Evolutionary conservation across 2,113 vertebrate species (phyloP), one percentile per base, ranked within the genome.

Genomic region (Datnioides undecimradiatus): DNA sequence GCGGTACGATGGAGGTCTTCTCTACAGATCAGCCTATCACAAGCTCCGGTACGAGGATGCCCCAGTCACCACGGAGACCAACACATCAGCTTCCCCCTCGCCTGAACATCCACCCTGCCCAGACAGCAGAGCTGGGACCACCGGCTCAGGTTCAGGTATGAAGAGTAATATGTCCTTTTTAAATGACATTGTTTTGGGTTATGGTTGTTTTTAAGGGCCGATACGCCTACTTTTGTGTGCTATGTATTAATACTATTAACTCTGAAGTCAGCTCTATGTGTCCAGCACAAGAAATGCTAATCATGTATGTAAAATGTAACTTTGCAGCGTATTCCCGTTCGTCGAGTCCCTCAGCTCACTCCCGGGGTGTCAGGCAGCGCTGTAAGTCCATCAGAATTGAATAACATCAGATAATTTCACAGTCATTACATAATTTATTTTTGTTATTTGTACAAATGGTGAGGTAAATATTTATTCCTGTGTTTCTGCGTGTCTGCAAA

Each of bases 121-220:
- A 95, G 13, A 93, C 96, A n/a, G 96, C 96, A 68, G 98, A 99
- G 6, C 90, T 97, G 77, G 96, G 95, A 14, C 96, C 97, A 0
- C 96, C 97, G 8, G 93, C 96, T 71, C 97, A 97, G 94, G 96
- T 97, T 21, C 91, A 87, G 80, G 87, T 92, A 57, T 17, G 49
- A 64, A 38, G n/a, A 23, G 0, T 27, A 27, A 10, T 41, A 0
- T 40, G 6, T 27, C 3, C 29, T 27, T 14, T 12, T 2, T 29
- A 31, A 45, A 3, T 7, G 27, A 63, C 6, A 33, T 71, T 33
- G 23, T 54, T 55, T n/a, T n/a, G n/a, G n/a, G n/a, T n/a, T n/a
- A n/a, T 21, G 3, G 9, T 69, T 41, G 23, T 29, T 43, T 23
- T 25, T 36, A n/a, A n/a, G n/a, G n/a, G n/a, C n/a, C n/a, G n/a